Conservation (phyloP, 2,888 invertebrate species). For the Chydorus sphaericus region DNA sequence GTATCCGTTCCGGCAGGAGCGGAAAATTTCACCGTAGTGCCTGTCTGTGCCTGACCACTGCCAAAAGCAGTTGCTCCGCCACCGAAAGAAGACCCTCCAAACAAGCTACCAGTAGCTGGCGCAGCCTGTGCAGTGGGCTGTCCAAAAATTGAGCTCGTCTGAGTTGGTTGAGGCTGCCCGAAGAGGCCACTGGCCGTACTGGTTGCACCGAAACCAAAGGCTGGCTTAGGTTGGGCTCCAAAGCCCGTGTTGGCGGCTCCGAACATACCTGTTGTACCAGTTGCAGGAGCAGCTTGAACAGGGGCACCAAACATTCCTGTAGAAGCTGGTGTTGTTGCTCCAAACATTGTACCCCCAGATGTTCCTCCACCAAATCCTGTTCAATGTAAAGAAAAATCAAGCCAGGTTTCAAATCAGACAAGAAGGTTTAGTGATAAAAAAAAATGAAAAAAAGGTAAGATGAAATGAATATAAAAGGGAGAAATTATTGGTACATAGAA, state of each 20-base stretch:
- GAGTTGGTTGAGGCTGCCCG: slow-evolving; percentile 13
- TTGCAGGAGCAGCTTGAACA: slow-evolving; percentile 37
- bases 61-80: slow-evolving; percentile 23
- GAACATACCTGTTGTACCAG: slow-evolving; percentile 19
- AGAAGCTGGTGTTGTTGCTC: slow-evolving; percentile 32
- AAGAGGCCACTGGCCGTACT: slow-evolving; percentile 15
- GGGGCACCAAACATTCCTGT: slow-evolving; percentile 19
- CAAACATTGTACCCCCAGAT: slow-evolving; percentile 18
- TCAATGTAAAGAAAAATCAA: slow-evolving; percentile 12
- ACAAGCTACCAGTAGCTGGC: slow-evolving; percentile 32
- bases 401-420: not conserved
- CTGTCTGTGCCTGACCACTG: slow-evolving; percentile 35
- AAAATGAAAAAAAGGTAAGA: not conserved
- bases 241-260: slow-evolving; percentile 13
- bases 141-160: slow-evolving; percentile 15
- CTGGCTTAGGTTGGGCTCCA: slow-evolving; percentile 14
- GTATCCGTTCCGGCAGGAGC: slow-evolving; percentile 80
- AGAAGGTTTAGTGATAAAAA: not conserved
- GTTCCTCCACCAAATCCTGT: slow-evolving; percentile 18
- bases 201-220: slow-evolving; percentile 9
- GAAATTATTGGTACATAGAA: too few relatives aligned
- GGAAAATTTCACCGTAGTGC: slow-evolving; percentile 71
- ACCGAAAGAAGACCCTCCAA: slow-evolving; percentile 26
- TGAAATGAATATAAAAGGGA: not conserved
- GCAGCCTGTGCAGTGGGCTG: slow-evolving; percentile 18